Evolutionary conservation across 2,797 vertebrate genomes (phyloP), one percentile per base, ranked within the genome.

Genomic region (Champsocephalus esox): DNA sequence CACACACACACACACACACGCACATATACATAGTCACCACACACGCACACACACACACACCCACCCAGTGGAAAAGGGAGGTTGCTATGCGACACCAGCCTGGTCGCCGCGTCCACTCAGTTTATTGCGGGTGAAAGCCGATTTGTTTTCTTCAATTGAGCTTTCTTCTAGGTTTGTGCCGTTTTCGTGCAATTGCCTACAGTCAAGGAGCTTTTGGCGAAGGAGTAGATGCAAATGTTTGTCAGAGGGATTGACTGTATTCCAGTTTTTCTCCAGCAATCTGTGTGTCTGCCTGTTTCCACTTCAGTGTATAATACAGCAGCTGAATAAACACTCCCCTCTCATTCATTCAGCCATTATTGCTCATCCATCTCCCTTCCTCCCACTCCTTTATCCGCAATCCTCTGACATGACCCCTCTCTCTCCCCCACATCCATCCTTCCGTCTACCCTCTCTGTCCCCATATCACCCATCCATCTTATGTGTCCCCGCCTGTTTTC

Each of bases 21-120:
- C 38, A 50, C 79, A 75, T 19, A 19, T 19, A 19, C 19, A 19
- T 19, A 19, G 19, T 19, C 19, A 19, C 19, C 19, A 19, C 19
- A 19, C 19, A 19, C 19, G n/a, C n/a, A n/a, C n/a, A n/a, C n/a
- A n/a, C n/a, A n/a, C 73, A 65, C 32, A 51, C n/a, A 9, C 51
- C 4, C 77, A 85, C 79, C 70, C 72, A 21, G 67, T 62, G 76
- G 75, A 77, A 83, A 75, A 76, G 55, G 45, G 9, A 16, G 83
- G 94, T 94, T 95, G 93, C 94, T 92, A 94, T 85, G 94, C 94
- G 79, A 94, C 93, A 83, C 78, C 77, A 88, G 84, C 58, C 34
- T 3, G 75, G 62, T 83, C 52, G 14, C 66, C 2, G 66, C 76
- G 87, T 90, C 87, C 87, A 87, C 79, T 88, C 77, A n/a, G 70